Base-by-base conservation (phyloP, 2,888 invertebrate species). In the Nemoura dubitans region DNA sequence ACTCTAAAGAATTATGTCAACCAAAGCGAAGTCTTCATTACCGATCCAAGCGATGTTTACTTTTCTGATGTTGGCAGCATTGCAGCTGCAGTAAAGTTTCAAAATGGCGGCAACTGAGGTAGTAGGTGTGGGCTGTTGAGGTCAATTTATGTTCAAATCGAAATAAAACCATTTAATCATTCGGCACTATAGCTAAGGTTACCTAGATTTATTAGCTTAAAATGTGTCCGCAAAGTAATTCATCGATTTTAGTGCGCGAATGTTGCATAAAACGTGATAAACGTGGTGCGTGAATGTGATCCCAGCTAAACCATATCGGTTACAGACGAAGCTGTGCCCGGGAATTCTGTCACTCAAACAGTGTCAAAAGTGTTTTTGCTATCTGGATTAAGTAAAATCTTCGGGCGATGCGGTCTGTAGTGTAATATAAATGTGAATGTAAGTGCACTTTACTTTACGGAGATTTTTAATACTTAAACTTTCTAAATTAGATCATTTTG, bases 281-380 rank as follows among this genome's bases (percentile, higher is more conserved):
- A 59, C 59, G 59, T 59, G 59, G 59, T 59, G 59, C 59, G 21
- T 59, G 59, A 21, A 59, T 21, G 14, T 59, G 59, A 59, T 59
- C 59, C 59, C 59, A 59, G 59, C 59, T 59, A 59, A 21, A 14
- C 59, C 59, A 59, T 59, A 59, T 59, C 59, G 59, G 59, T 59
- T 59, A 59, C 59, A 10, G 59, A 59, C 59, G 14, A 59, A 59
- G 59, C 59, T 59, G 59, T 59, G 59, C 59, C 59, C 59, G 59
- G 59, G 59, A 59, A 59, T 59, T 21, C 59, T 59, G 59, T 59
- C 59, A 59, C 59, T 59, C 59, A 59, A 59, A 59, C 59, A 59
- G 59, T 59, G 59, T 36, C 36, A 59, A 59, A 59, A 59, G 59
- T 59, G 59, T 59, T 59, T 59, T 59, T 59, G 21, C 59, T 59